Evolutionary conservation across 1,140 invertebrate species (phyloP).

Genomic region (Melipona quadrifasciata): DNA sequence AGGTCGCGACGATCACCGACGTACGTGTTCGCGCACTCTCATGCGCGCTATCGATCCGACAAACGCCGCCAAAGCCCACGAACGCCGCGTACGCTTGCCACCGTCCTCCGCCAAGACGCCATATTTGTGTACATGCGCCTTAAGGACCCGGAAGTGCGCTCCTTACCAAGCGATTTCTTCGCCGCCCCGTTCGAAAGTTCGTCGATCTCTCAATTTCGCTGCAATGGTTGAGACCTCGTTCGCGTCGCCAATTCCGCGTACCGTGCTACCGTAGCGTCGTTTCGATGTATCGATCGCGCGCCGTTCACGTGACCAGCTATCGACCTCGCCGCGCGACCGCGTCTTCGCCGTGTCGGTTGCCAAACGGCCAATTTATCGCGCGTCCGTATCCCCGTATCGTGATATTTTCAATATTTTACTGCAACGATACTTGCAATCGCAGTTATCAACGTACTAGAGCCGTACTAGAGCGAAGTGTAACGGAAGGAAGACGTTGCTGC

Average conservation of each 20-base stretch:
- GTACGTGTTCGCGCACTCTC: conserved; percentile 59
- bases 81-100: conserved; percentile 14
- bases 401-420: not conserved
- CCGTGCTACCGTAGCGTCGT: too few relatives aligned
- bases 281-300: conserved; percentile 16
- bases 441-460: too few relatives aligned
- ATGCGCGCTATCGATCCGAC: conserved; percentile 64
- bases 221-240: not conserved
- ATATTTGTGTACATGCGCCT: conserved; percentile 36
- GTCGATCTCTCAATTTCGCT: conserved; percentile 36
- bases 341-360: not conserved
- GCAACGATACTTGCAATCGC: too few relatives aligned
- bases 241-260: too few relatives aligned
- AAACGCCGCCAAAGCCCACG: conserved; percentile 47
- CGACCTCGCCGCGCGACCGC: too few relatives aligned
- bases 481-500: too few relatives aligned
- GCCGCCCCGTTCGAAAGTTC: conserved; percentile 26
- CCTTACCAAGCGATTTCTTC: conserved; percentile 19
- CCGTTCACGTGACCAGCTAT: not conserved
- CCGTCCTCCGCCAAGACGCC: conserved; percentile 22
- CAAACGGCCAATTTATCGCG: not conserved
- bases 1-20: conserved; percentile 47
- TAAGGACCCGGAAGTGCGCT: conserved; percentile 19
- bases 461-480: not conserved
- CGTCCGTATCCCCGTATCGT: not conserved